Base-by-base conservation (phyloP, 2,113 vertebrate genomes). In the Phycodurus eques region DNA sequence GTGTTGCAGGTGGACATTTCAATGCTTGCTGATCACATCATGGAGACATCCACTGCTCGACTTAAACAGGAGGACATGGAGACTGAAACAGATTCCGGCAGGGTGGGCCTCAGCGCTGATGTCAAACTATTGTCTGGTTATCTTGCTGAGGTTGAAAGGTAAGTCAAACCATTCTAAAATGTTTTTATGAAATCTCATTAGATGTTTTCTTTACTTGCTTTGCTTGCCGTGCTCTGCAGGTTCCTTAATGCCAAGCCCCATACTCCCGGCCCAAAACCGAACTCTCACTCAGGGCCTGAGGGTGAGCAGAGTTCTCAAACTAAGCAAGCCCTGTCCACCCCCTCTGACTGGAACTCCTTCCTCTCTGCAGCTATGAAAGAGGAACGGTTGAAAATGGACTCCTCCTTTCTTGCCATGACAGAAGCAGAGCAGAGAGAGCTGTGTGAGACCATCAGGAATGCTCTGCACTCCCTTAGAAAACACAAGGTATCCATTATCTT, bases 111-210 rank as follows among this genome's bases (percentile, higher is more conserved):
- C 75, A 94, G 93, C 90, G 94, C 92, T 83, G 95, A 96, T 0
- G 95, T 98, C 93, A 96, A 93, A 92, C 97, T 95, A 94, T 93
- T 99, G 92, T 95, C 98, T 89, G 94, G 94, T 93, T 99, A 98
- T 91, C 95, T 99, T 59, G 93, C 94, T 39, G 96, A 98, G 57
- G 94, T 95, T 0, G 96, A 99, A 82, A 89, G 90, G 92, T 92
- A 66, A 76, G 80, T 83, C 46, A 27, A 39, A 69, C 5, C n/a
- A 2, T 54, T 71, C 1, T 35, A 17, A 4, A 71, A 39, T 54
- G 33, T 42, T 65, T 44, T 65, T 39, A 65, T 17, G 12, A 15
- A 20, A 19, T 31, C 22, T 3, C 5, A 27, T 27, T 5, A 8
- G 22, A 6, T 8, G 68, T 68, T 57, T 47, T 22, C 54, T 27